These are phyloP conservation scores for Trogon surrucura DNA, from an alignment of 2,113 vertebrate genomes.

Conservation along the genomic window DNA sequence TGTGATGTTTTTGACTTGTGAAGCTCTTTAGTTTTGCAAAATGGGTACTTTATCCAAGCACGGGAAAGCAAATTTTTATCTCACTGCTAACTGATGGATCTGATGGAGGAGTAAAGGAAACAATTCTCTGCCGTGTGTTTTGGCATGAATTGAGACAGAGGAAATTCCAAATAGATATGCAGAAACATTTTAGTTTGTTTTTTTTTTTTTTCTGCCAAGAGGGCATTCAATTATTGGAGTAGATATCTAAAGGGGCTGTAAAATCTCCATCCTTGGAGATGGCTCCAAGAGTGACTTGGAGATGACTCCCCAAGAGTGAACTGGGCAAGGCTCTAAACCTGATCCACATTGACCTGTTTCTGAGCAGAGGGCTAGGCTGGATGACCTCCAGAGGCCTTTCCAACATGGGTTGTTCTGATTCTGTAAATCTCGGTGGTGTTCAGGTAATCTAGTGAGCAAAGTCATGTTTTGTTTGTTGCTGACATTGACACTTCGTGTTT, in stretches of 20 bases:
- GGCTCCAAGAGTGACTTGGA: neutral
- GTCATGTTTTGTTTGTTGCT: neutral
- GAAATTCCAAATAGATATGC: neutral
- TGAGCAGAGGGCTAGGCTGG: neutral
- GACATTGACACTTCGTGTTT: neutral
- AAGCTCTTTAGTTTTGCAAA: neutral
- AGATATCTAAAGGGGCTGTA: neutral
- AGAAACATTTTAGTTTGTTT: neutral
- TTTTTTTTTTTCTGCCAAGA: neutral
- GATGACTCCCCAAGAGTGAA: neutral
- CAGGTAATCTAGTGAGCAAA: neutral
- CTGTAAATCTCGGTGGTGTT: neutral
- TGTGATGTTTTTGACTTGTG: neutral
- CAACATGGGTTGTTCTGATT: neutral
- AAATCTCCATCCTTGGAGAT: neutral
- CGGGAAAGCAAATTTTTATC: neutral
- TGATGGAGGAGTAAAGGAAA: neutral
- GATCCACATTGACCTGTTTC: neutral
- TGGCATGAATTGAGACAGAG: neutral
- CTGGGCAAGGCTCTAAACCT: neutral
- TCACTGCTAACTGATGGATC: neutral
- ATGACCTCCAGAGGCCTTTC: neutral
- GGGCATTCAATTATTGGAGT: neutral
- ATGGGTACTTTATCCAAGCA: neutral
- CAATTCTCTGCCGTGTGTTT: neutral